Conservation (phyloP, 2,113 vertebrate genomes). For the Mola mola region DNA sequence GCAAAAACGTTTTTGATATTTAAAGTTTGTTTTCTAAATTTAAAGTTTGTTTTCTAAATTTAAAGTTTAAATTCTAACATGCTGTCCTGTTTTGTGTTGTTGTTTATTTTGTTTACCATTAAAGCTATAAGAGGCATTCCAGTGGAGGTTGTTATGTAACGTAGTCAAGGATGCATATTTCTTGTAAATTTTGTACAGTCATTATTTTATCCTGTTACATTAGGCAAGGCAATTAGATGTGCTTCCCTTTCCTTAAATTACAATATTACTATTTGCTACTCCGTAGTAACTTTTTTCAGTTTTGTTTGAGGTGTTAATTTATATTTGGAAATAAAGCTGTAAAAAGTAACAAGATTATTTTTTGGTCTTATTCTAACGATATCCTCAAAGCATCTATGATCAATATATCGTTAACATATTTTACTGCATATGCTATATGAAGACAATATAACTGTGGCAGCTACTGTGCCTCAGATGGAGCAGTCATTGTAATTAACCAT, state of each 20-base stretch:
- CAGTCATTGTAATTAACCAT: too few species aligned
- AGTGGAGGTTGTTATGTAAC: slow-evolving; percentile 35
- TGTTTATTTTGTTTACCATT: slow-evolving; percentile 21
- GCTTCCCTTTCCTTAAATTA: slow-evolving; percentile 30
- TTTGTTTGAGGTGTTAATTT: slow-evolving; percentile 76
- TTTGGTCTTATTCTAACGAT: too few species aligned
- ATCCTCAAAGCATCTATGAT: too few species aligned
- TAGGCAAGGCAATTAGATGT: slow-evolving; percentile 26
- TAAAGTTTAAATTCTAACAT: slow-evolving; percentile 47
- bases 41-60: slow-evolving; percentile 43
- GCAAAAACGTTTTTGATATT: slow-evolving; percentile 31
- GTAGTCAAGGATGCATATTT: slow-evolving; percentile 48
- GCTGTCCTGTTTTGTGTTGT: slow-evolving; percentile 35
- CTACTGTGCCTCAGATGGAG: too few species aligned
- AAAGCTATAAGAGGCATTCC: slow-evolving; percentile 68
- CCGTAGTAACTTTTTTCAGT: slow-evolving; percentile 35
- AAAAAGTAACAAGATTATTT: not conserved
- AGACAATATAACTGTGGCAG: too few species aligned
- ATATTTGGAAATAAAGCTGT: slow-evolving; percentile 70
- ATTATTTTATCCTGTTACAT: slow-evolving; percentile 42
- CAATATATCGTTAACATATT: too few species aligned
- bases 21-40: slow-evolving; percentile 55
- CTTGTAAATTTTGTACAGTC: slow-evolving; percentile 60
- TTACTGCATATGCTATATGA: too few species aligned
- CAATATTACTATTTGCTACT: slow-evolving; percentile 13